Percentiles rank a stretch among this genome's conserved stretches.
Conservation (phyloP, 2,888 invertebrate genomes). For the Glyphotaelius pellucidus region DNA sequence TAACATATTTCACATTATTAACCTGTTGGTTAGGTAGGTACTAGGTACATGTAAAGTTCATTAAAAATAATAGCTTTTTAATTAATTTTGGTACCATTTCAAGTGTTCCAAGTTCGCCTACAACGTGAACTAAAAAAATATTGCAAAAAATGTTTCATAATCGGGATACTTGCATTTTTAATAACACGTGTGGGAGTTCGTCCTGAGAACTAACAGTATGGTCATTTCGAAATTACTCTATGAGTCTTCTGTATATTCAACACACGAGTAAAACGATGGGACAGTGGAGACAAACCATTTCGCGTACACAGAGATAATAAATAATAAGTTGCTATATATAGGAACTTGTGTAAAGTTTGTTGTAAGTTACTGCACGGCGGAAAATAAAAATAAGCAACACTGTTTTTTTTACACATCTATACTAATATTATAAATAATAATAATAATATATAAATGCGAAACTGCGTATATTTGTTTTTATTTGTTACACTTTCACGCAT, state of each 20-base stretch:
- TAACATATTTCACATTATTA: neutral
- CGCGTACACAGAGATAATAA: neutral
- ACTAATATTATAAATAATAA: too few species aligned
- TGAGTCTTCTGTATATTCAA: conserved; percentile 55
- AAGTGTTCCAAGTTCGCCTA: neutral
- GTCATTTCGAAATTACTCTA: conserved; percentile 65
- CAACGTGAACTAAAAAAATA: conserved; percentile 6
- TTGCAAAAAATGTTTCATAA: conserved; percentile 47
- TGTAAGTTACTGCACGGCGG: too few species aligned
- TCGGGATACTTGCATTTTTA: conserved; percentile 56
- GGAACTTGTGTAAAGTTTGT: too few species aligned
- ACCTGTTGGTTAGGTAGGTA: neutral
- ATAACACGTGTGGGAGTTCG: conserved; percentile 63
- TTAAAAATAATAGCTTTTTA: neutral
- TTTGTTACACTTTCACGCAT: too few species aligned
- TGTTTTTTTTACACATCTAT: too few species aligned
- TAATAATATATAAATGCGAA: too few species aligned
- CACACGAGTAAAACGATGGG: conserved; percentile 53
- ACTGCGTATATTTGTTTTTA: too few species aligned
- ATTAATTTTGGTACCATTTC: neutral
- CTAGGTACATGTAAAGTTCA: neutral
- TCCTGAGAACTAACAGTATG: conserved; percentile 52
- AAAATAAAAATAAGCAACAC: too few species aligned
- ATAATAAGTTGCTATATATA: neutral
- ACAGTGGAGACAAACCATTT: conserved; percentile 34